Base-by-base conservation (phyloP, 2,797 vertebrate genomes). In the Dicrostonyx torquatus region DNA sequence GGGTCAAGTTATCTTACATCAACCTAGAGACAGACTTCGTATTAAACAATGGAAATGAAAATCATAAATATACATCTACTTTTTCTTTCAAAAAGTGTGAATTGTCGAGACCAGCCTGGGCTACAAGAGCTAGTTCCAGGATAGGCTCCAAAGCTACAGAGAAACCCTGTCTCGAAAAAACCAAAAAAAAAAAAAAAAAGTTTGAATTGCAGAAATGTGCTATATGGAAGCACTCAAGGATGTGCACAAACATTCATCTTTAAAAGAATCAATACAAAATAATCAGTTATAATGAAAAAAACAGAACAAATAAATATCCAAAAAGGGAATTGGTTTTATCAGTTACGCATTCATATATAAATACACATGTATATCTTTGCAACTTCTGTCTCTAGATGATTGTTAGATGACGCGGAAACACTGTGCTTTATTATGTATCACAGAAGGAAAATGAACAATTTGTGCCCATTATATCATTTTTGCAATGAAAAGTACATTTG, bases 351-450 rank as follows among this genome's bases (percentile, higher is more conserved):
- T 72, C 11, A 62, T 91, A 40, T 17, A 40, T 8, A 58, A 3
- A 50, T 9, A 53, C 2, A 87, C 22, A 10, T 11, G 77, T 20
- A 24, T 87, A 53, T 5, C 1, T 50, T 60, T 79, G 40, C 64
- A 75, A 62, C 68, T 45, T 55, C 20, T 86, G 13, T 43, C 31
- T 88, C 12, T 76, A 60, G 62, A 68, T 78, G 17, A 88, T 93
- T 79, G 78, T 34, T 75, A 90, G 94, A 92, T 88, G 40, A 9
- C 66, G 9, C 77, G 12, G 79, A 92, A 92, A 96, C 79, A 22
- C 15, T 85, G 12, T 73, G 40, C 18, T 60, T 83, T 89, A 89
- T 83, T 78, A 94, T n/a, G 8, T 13, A 76, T 26, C 76, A 53
- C 9, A 70, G 66, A 79, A 87, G 34, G 24, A 82, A 95, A 77